These are phyloP conservation scores for Papilio helenus DNA, from an alignment of 1,140 invertebrate genomes.

Conservation along the genomic window DNA sequence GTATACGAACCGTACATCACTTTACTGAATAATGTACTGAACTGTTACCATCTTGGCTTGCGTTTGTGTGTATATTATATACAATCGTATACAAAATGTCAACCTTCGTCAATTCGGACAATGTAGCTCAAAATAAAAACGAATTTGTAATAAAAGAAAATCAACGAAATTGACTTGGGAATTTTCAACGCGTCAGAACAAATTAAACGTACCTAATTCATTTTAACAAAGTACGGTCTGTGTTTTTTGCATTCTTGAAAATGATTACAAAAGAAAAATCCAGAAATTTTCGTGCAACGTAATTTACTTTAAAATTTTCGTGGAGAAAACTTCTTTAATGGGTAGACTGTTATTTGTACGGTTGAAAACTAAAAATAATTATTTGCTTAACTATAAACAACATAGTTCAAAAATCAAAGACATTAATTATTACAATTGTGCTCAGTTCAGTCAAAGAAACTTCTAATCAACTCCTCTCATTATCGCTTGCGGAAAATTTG, in stretches of 20 bases:
- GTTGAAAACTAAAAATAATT: background rate
- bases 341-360: background rate
- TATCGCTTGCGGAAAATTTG: constrained; percentile 17
- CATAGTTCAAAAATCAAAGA: background rate
- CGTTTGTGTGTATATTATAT: background rate
- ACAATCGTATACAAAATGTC: constrained; percentile 13
- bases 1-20: background rate
- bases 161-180: constrained; percentile 31
- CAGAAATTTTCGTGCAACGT: background rate
- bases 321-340: background rate
- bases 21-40: background rate
- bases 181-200: constrained; percentile 33
- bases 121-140: constrained; percentile 28
- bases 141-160: constrained; percentile 27
- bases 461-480: constrained; percentile 20
- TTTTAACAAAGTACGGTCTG: constrained; percentile 32
- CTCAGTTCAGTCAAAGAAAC: background rate
- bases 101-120: constrained; percentile 25
- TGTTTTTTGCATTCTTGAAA: constrained; percentile 37
- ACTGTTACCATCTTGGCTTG: background rate
- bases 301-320: background rate
- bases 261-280: constrained; percentile 1
- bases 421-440: background rate
- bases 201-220: constrained; percentile 31
- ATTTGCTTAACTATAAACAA: background rate